Evolutionary conservation across 2,113 vertebrate species (phyloP), one percentile per base, ranked within the genome.

Genomic region (Muntiacus reevesi): DNA sequence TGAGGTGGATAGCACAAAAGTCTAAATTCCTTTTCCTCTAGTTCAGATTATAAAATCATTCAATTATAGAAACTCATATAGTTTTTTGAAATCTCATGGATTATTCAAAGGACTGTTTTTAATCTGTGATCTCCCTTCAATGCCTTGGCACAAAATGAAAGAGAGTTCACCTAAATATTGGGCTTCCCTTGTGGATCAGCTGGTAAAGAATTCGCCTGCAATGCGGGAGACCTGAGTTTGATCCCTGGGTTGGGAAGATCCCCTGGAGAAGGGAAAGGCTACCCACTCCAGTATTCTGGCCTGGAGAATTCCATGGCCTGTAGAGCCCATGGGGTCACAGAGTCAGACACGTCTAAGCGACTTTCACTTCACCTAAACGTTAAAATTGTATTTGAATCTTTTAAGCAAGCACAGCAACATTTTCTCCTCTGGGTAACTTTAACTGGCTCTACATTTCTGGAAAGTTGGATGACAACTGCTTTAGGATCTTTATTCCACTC

Each of bases 351-450:
- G 1, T 6, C 67, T 40, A 74, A 74, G 67, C 5, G 1, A 40
- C 21, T 74, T 40, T 25, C n/a, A 74, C 36, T 40, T 74, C 21
- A 40, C 36, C 19, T 74, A 74, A 74, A 40, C 40, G 40, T 74
- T 95, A 93, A 91, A 95, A 90, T 83, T 91, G 21, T 87, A 57
- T 50, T 92, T 95, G 43, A 93, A 33, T 90, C 54, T 91, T 91
- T 87, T 74, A 87, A 64, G 47, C 43, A 19, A 93, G 33, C 47
- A 93, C 16, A 28, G 52, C 25, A 76, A 87, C 23, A 93, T 78
- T 67, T 81, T 92, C 54, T 87, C 36, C 71, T 95, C 71, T 76
- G 23, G 23, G 30, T 86, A 25, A 88, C 30, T 27, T 83, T 14
- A 84, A 78, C 6, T 89, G 27, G 76, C 30, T 96, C 33, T 90